phyloP scores from a whole-genome alignment of 2,797 vertebrate genomes.

The Micropoecilia bifurca region DNA sequence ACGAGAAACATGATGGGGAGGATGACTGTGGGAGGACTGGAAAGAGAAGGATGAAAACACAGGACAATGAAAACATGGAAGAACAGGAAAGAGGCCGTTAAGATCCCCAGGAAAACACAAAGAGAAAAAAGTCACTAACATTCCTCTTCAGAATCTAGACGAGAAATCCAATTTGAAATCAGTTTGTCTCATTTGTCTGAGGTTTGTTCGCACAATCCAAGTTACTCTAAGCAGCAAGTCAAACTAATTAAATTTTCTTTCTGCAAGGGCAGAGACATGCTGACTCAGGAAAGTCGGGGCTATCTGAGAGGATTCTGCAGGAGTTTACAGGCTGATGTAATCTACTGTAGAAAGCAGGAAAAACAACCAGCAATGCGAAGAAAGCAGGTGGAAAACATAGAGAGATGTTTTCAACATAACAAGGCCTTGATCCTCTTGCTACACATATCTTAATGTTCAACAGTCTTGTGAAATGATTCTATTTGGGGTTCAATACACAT shows the following conservation, averaged over 20 bases:
- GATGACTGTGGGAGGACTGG: conserved; percentile 42
- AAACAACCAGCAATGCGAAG: conserved; percentile 21
- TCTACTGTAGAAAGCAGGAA: conserved; percentile 43
- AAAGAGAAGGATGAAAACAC: conserved; percentile 38
- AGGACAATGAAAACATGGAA: conserved; percentile 38
- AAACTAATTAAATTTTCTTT: background rate
- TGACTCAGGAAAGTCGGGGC: background rate
- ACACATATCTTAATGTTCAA: background rate
- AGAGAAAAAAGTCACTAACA: conserved; percentile 54
- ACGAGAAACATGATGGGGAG: conserved; percentile 36
- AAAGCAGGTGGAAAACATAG: conserved; percentile 29
- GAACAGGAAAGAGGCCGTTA: conserved; percentile 72
- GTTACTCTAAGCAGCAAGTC: background rate
- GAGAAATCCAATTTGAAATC: conserved; percentile 1
- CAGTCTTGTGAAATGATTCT: background rate
- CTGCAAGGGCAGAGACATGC: background rate
- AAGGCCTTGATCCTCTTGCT: background rate
- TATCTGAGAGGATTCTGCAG: conserved; percentile 54
- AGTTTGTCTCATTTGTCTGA: background rate
- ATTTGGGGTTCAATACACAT: background rate
- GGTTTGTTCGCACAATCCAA: background rate
- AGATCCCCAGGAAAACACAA: conserved; percentile 51
- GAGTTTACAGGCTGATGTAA: conserved; percentile 42
- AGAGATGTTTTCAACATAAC: conserved; percentile 14
- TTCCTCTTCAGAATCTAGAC: conserved; percentile 58